Evolutionary conservation across 2,888 invertebrate genomes (phyloP), one percentile per base, ranked within the genome.

Genomic region (Drosophila suboccidentalis): DNA sequence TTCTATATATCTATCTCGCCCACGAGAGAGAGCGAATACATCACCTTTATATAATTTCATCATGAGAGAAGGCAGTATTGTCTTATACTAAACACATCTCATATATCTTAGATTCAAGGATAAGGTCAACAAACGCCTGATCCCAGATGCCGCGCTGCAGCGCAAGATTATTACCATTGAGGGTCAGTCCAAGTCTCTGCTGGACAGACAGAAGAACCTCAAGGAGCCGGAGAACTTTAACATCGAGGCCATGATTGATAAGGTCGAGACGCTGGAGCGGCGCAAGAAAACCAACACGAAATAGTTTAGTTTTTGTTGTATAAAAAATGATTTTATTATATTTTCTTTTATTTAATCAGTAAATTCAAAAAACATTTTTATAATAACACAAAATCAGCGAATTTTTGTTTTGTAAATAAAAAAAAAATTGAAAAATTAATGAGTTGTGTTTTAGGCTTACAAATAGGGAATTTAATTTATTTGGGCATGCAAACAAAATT

Each of bases 221-320:
- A 62, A 65, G 9, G 62, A 84, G 29, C 89, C 90, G 0, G 82
- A 83, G 6, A 83, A 91, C 51, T 69, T 91, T 3, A 90, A 89
- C 57, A 80, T 92, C 3, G 91, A 91, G 57, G 82, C 89, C 19
- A 47, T 92, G 15, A 90, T 92, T 3, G 83, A 84, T 13, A 92
- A 92, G 63, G 66, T 92, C 2, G 83, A 90, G 13, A 19, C 78
- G 11, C 55, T 91, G 39, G 77, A 78, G 47, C 69, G 39, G 11
- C 61, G 1, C 41, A 83, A 90, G 60, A 78, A 77, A 22, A 80
- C 32, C 80, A 29, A 38, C 6, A 41, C 29, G 1, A 67, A 54
- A 43, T 38, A 50, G 32, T 44, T 46, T 47, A 46, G 50, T 75
- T 26, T 51, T 47, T 50, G 49, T 75, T 81, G 71, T 81, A 75